Evolutionary conservation across 2,797 vertebrate genomes (phyloP).

Genomic region (Bovichtus diacanthus): DNA sequence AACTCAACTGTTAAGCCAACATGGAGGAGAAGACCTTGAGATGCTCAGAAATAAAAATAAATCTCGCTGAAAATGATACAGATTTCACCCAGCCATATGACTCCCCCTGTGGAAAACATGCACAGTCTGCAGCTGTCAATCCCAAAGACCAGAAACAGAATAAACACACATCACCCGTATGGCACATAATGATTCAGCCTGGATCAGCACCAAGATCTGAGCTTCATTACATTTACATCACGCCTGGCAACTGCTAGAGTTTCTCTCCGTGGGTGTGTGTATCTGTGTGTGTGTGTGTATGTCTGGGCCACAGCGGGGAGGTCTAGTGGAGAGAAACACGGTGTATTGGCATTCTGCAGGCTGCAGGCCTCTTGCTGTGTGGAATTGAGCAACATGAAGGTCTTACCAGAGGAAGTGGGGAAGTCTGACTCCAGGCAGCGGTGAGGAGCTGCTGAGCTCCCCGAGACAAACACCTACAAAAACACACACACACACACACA

Average conservation of each 20-base stretch:
- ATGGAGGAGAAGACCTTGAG: background rate
- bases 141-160: conserved; percentile 12
- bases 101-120: background rate
- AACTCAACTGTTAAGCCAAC: background rate
- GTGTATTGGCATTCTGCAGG: conserved; percentile 43
- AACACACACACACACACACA: conserved; percentile 36
- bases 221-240: conserved; percentile 38
- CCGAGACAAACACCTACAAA: conserved; percentile 72
- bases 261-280: background rate
- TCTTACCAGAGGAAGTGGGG: conserved; percentile 78
- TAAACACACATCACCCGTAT: conserved; percentile 26
- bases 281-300: conserved; percentile 23
- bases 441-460: conserved; percentile 71
- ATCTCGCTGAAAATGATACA: background rate
- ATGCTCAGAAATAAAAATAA: background rate
- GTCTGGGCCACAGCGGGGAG: conserved; percentile 15
- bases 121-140: conserved; percentile 11
- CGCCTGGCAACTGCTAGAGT: background rate
- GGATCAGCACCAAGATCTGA: conserved; percentile 24
- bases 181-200: conserved; percentile 22
- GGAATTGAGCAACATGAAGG: conserved; percentile 49
- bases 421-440: conserved; percentile 69
- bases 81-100: background rate
- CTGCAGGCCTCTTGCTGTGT: conserved; percentile 40
- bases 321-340: conserved; percentile 9